These are phyloP conservation scores for Serrognathus titanus DNA, from an alignment of 2,888 invertebrate species.

Conservation along the genomic window DNA sequence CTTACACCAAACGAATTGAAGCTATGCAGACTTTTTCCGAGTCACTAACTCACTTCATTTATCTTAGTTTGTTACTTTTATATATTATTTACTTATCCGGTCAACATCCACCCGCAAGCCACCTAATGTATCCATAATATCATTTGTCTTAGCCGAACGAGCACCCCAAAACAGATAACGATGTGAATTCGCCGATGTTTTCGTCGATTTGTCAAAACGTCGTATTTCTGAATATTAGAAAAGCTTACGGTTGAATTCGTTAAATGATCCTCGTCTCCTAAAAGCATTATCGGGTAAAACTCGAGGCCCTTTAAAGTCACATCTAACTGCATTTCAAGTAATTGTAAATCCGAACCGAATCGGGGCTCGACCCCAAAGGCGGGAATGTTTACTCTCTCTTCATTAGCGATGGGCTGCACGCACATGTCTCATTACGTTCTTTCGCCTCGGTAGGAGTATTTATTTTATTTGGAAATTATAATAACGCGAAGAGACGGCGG, in stretches of 20 bases:
- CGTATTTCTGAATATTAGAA: slow-evolving; percentile 6
- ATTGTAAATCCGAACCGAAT: slow-evolving; percentile 21
- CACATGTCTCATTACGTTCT: slow-evolving; percentile 29
- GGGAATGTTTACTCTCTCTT: slow-evolving; percentile 25
- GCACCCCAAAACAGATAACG: slow-evolving; percentile 32
- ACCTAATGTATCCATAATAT: slow-evolving; percentile 45
- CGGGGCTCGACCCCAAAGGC: slow-evolving; percentile 18
- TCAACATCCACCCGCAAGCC: slow-evolving; percentile 37
- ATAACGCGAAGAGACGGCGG: too few relatives aligned
- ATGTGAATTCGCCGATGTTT: slow-evolving; percentile 31
- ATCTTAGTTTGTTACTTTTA: slow-evolving; percentile 46
- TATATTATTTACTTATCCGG: slow-evolving; percentile 43
- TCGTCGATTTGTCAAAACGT: slow-evolving; percentile 42
- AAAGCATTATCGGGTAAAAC: slow-evolving; percentile 11
- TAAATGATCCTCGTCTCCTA: slow-evolving; percentile 18
- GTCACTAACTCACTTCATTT: slow-evolving; percentile 39
- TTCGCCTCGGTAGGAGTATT: slow-evolving; percentile 19
- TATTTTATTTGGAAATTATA: slow-evolving; percentile 19
- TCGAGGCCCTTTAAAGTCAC: slow-evolving; percentile 13
- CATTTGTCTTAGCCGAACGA: slow-evolving; percentile 42
- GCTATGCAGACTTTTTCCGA: slow-evolving; percentile 32
- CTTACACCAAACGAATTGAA: not conserved
- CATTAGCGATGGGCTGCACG: slow-evolving; percentile 28
- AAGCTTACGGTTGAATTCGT: slow-evolving; percentile 1
- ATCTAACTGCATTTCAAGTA: slow-evolving; percentile 14